These are phyloP conservation scores for Eupeodes latifasciatus DNA, from an alignment of 2,888 invertebrate genomes.

Conservation along the genomic window DNA sequence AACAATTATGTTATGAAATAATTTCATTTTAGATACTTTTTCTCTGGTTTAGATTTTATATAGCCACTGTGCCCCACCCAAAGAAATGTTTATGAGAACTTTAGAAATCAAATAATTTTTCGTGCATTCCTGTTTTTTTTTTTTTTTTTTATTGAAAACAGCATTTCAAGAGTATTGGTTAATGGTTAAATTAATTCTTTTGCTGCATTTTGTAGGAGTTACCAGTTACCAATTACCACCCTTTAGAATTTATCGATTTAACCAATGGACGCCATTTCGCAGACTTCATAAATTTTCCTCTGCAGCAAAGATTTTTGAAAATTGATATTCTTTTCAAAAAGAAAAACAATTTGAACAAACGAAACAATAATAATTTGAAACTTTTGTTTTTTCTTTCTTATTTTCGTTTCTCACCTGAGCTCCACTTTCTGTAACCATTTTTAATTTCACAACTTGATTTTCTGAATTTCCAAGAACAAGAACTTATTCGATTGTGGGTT, in stretches of 20 bases:
- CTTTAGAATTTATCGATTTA: conserved; percentile 80
- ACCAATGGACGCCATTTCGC: conserved; percentile 82
- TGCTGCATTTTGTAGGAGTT: conserved; percentile 14
- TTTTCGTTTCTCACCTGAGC: conserved; percentile 81
- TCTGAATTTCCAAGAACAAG: conserved; percentile 11
- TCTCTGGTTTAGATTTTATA: neutral
- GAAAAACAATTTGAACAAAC: conserved; percentile 1
- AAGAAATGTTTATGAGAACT: neutral
- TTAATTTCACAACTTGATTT: conserved; percentile 52
- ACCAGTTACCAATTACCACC: neutral
- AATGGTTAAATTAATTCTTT: neutral
- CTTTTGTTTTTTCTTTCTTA: neutral
- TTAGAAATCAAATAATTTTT: neutral
- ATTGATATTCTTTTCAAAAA: neutral
- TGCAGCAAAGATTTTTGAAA: neutral
- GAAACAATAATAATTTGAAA: neutral
- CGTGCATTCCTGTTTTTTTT: neutral
- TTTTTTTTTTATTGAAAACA: neutral
- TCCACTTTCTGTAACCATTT: conserved; percentile 85
- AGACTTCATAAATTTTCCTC: conserved; percentile 6
- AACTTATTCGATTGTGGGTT: neutral
- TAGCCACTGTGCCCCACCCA: neutral
- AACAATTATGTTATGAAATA: neutral
- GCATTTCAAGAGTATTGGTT: neutral
- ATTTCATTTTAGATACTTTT: neutral